phyloP scores from a whole-genome alignment of 1,140 invertebrate species.

The Chelonus insularis region DNA sequence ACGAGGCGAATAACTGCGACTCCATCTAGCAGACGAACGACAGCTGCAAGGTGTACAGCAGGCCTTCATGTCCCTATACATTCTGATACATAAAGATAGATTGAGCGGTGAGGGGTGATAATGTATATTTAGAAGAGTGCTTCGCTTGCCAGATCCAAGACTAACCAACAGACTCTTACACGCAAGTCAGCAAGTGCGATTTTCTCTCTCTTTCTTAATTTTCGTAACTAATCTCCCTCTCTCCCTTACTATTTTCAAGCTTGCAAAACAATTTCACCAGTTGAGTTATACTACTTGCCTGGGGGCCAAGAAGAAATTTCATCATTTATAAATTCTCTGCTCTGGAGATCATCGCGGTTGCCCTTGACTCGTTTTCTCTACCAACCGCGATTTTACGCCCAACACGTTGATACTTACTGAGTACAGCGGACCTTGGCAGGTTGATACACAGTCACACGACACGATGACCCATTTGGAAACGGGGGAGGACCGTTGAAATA shows the following conservation, averaged over 20 bases:
- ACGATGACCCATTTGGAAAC: conserved; percentile 21
- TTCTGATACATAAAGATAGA: conserved; percentile 62
- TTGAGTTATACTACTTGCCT: neutral
- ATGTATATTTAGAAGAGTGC: conserved; percentile 59
- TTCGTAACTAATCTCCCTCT: neutral
- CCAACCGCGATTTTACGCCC: neutral
- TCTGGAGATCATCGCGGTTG: conserved; percentile 19
- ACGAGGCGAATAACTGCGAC: conserved; percentile 22
- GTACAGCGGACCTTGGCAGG: conserved; percentile 17
- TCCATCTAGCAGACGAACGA: conserved; percentile 23
- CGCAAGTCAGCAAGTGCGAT: conserved; percentile 29
- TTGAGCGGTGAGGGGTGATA: conserved; percentile 55
- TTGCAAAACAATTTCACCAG: conserved; percentile 23
- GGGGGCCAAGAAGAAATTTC: conserved; percentile 20
- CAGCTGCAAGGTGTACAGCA: conserved; percentile 29
- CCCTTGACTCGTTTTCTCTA: conserved; percentile 19
- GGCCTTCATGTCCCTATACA: conserved; percentile 51
- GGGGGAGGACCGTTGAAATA: neutral
- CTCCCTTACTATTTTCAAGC: neutral
- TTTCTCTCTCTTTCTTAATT: conserved; percentile 24
- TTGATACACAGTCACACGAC: conserved; percentile 11
- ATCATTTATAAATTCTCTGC: conserved; percentile 28
- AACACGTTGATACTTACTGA: neutral
- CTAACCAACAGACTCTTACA: conserved; percentile 24
- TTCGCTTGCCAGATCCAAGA: conserved; percentile 58